Base-by-base conservation (phyloP, 2,113 vertebrate genomes). In the Oryzias javanicus region DNA sequence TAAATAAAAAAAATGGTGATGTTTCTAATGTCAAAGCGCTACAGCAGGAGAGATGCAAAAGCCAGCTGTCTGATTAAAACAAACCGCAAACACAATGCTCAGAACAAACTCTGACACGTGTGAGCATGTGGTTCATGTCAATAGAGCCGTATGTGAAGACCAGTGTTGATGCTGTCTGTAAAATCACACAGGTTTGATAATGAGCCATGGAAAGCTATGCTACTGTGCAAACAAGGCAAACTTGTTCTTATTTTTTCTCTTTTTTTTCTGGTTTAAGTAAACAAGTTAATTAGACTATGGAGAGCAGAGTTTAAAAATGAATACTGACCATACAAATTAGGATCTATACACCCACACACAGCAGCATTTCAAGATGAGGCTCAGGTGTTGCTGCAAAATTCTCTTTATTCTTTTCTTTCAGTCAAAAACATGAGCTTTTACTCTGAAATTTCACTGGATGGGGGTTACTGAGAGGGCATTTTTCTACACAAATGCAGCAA, bases 1-100 rank as follows among this genome's bases (percentile, higher is more conserved):
- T n/a, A n/a, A n/a, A n/a, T n/a, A n/a, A n/a, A n/a, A n/a, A n/a
- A n/a, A n/a, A n/a, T n/a, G 49, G 17, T 41, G 29, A 22, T n/a
- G 25, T 27, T 27, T 27, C 25, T 27, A 13, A 49, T 64, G 66
- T 40, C 35, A 19, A 17, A 40, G 4, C 19, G 49, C 40, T 83
- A 81, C 35, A 75, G 27, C 40, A 8, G 25, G 15, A 17, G 49
- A 20, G 55, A 79, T 78, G 54, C 71, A 27, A 84, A 84, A 84
- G 72, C 57, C 72, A 49, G 14, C 52, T 49, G 60, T n/a, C 63
- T 62, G 44, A 53, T 79, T 85, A 79, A 68, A 82, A 80, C 75
- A 85, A 80, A 83, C 74, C 72, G 41, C 35, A 68, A 42, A 61
- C 42, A 45, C 13, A 3, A 48, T 8, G 17, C 35, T 54, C 22